phyloP scores from a whole-genome alignment of 2,797 vertebrate species.

The Tapera naevia region DNA sequence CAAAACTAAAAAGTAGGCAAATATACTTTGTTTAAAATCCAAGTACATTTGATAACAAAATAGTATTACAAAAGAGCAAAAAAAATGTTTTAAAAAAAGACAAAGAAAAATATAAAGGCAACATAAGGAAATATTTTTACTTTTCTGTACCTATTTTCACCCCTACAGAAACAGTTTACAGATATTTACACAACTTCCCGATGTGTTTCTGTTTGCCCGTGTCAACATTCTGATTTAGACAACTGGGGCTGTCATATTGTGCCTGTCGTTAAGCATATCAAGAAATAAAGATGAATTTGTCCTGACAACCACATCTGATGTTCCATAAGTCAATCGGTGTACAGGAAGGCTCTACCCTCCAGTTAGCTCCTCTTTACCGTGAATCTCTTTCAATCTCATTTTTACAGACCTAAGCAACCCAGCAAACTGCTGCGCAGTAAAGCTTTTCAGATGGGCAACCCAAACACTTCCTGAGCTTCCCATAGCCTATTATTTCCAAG shows the following conservation, averaged over 20 bases:
- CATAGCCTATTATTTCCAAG: not conserved
- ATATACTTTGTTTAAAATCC: not conserved
- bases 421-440: not conserved
- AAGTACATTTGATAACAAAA: not conserved
- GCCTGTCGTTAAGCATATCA: not conserved
- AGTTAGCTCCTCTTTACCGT: not conserved
- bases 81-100: not conserved
- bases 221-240: not conserved
- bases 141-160: not conserved
- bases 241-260: not conserved
- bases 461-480: not conserved
- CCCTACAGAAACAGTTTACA: not conserved
- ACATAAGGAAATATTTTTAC: not conserved
- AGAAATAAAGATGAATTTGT: not conserved
- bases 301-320: not conserved
- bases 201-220: not conserved
- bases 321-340: fast-evolving
- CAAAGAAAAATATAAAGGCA: not conserved
- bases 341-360: not conserved
- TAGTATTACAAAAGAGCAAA: not conserved
- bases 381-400: not conserved
- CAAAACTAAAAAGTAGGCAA: not conserved
- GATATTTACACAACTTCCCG: not conserved
- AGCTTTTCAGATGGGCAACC: not conserved
- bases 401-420: not conserved